phyloP scores from a whole-genome alignment of 2,888 invertebrate genomes.

The Eurytoma californica region DNA sequence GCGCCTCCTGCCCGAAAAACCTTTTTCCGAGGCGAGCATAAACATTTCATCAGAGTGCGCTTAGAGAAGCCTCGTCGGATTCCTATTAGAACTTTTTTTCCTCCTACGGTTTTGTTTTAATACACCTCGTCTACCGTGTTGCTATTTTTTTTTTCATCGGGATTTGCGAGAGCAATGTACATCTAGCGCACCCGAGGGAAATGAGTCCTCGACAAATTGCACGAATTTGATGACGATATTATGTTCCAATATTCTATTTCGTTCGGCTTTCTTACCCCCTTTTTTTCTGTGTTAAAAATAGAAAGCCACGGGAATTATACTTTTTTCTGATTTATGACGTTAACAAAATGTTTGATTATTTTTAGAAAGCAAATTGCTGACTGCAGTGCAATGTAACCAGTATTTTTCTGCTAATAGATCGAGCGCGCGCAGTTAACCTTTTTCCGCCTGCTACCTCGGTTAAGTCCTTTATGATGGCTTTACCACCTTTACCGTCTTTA shows the following conservation, averaged over 20 bases:
- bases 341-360: background rate
- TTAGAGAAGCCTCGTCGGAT: constrained; percentile 28
- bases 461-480: constrained; percentile 45
- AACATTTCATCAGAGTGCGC: constrained; percentile 47
- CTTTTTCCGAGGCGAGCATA: constrained; percentile 35
- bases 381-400: background rate
- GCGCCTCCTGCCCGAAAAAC: background rate
- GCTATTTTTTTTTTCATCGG: constrained; percentile 8
- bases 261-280: too few relatives aligned
- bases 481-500: constrained; percentile 28
- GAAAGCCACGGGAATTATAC: background rate
- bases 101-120: constrained; percentile 18
- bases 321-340: background rate
- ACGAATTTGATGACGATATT: background rate
- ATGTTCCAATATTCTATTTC: too few relatives aligned
- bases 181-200: constrained; percentile 14
- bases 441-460: constrained; percentile 27
- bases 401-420: constrained; percentile 16
- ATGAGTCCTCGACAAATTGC: constrained; percentile 5
- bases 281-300: too few relatives aligned
- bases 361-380: background rate
- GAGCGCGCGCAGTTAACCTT: constrained; percentile 28
- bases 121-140: constrained; percentile 1
- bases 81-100: constrained; percentile 41
- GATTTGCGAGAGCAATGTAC: background rate